A percentile compares a stretch with the other conserved stretches of the same genome.
phyloP scores from a whole-genome alignment of 2,113 vertebrate genomes.

The Chaetura pelagica region DNA sequence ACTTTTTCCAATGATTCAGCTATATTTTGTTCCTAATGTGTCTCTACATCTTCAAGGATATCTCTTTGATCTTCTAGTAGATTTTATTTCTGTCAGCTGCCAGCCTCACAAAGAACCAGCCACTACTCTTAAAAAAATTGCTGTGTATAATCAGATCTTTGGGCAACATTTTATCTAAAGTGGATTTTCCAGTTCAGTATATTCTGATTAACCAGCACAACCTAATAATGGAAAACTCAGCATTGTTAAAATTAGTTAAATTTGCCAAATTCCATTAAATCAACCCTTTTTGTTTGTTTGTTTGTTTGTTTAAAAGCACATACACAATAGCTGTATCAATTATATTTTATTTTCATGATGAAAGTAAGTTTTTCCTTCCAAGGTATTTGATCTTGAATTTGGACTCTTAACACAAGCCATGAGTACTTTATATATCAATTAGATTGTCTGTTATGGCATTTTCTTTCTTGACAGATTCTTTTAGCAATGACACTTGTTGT shows the following conservation, averaged over 20 bases:
- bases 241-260: neutral
- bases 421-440: neutral
- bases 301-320: neutral
- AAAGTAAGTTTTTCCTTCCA: neutral
- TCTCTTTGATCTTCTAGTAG: neutral
- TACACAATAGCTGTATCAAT: neutral
- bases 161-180: neutral
- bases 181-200: constrained; percentile 1
- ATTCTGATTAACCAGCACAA: neutral
- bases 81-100: neutral
- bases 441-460: neutral
- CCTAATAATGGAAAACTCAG: neutral
- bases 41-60: neutral
- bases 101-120: neutral
- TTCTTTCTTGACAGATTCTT: neutral
- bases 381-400: neutral
- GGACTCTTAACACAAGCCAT: neutral
- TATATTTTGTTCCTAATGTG: neutral
- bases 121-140: neutral
- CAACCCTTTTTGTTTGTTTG: neutral
- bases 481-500: neutral
- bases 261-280: neutral
- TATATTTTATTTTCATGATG: neutral
- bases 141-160: neutral
- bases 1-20: neutral